Evolutionary conservation across 2,113 vertebrate genomes (phyloP), one percentile per base, ranked within the genome.

Genomic region (Podarcis raffonei): DNA sequence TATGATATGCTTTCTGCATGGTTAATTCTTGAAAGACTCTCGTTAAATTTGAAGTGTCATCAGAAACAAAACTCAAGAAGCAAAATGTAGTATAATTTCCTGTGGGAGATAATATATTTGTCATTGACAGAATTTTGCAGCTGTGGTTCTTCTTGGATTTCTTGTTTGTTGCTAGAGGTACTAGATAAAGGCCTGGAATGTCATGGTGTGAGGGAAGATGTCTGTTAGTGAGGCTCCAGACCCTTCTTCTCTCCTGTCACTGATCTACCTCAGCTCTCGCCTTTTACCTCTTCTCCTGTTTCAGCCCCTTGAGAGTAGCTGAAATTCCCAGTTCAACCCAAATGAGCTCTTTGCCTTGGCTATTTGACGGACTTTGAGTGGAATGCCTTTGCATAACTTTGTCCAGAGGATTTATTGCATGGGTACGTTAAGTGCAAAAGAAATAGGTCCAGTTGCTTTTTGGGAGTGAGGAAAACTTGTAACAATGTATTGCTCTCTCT

Each of bases 11-110:
- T 78, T 84, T 88, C 76, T 39, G 68, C 75, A 18, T 2, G 39
- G 83, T 80, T 74, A 82, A n/a, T 81, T 65, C 69, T 87, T 90
- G 85, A 78, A 84, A 57, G 59, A 22, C 42, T 87, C 57, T 90
- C 76, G 87, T 72, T 65, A 35, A 62, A 83, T 42, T 18, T 0
- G 0, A 18, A 37, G 4, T 1, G 53, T 87, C 92, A n/a, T 30
- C 68, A 85, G 59, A 25, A 0, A 3, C 65, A 39, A 79, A 48
- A 76, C 32, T 20, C 16, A n/a, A 59, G 20, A 77, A 15, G 2
- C 57, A 39, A 66, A 23, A 87, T 89, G 83, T 25, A 78, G 1
- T 87, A 76, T 86, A 87, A 59, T 84, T n/a, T 48, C n/a, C 87
- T 89, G 80, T 85, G 37, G 35, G 75, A 2, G 25, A 22, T 89